A percentile compares a stretch with the other conserved stretches of the same genome.
Conservation (phyloP, 2,888 invertebrate genomes). For the Hemicrepidius hirtus region DNA sequence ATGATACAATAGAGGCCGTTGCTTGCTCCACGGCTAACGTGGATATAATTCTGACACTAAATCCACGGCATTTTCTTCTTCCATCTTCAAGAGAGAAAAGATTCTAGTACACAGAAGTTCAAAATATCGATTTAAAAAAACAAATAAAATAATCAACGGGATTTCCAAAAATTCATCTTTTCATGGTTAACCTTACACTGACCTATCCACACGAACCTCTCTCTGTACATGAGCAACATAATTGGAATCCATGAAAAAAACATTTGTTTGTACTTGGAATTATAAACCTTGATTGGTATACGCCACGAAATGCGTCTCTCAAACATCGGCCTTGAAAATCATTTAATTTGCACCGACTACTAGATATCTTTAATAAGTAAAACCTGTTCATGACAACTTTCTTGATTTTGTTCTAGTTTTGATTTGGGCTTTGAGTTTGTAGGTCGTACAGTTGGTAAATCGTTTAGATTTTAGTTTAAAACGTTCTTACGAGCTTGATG, state of each 20-base stretch:
- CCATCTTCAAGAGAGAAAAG: too few relatives aligned
- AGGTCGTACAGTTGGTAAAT: not conserved
- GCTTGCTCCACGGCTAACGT: too few relatives aligned
- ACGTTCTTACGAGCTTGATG: not conserved
- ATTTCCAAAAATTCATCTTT: not conserved
- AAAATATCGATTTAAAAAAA: too few relatives aligned
- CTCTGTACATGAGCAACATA: not conserved
- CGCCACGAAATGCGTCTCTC: conserved; percentile 15
- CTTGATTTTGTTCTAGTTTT: conserved; percentile 31
- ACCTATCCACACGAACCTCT: not conserved
- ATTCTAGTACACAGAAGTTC: too few relatives aligned
- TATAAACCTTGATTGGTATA: conserved; percentile 19
- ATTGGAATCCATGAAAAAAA: not conserved
- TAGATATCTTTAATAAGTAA: conserved; percentile 18
- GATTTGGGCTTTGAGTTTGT: conserved; percentile 2
- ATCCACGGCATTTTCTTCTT: too few relatives aligned
- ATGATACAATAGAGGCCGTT: too few relatives aligned
- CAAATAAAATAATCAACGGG: not conserved
- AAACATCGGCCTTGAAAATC: conserved; percentile 27
- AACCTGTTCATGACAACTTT: conserved; percentile 30
- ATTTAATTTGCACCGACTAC: conserved; percentile 27
- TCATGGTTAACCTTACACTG: not conserved
- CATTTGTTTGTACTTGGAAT: conserved; percentile 1
- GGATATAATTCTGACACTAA: too few relatives aligned
- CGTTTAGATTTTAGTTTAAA: not conserved